phyloP scores from a whole-genome alignment of 1,140 invertebrate genomes.

The Meloidogyne exigua region DNA sequence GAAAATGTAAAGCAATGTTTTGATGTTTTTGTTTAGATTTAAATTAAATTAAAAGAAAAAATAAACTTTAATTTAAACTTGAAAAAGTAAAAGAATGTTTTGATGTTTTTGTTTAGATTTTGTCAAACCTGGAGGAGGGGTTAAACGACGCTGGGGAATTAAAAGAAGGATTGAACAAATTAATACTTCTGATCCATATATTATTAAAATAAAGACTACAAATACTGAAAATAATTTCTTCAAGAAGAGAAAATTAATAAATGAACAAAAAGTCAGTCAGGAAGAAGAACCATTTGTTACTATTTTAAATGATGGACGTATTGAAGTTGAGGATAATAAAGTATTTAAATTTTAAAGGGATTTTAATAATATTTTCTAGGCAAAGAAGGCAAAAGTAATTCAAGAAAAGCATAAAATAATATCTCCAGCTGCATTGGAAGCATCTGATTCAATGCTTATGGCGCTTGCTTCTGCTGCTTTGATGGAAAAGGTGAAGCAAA shows the following conservation, averaged over 20 bases:
- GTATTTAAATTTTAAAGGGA: background rate
- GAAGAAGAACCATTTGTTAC: constrained; percentile 25
- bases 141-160: background rate
- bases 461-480: background rate
- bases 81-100: too few species aligned
- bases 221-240: too few species aligned
- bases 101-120: background rate
- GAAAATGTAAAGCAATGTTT: too few species aligned
- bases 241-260: too few species aligned
- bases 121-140: too few species aligned
- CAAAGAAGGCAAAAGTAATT: background rate
- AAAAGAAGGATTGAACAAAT: too few species aligned
- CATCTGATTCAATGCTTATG: constrained; percentile 23
- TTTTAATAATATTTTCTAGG: background rate
- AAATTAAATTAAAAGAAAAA: too few species aligned
- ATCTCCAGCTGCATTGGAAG: constrained; percentile 3
- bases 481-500: background rate
- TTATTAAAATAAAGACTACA: too few species aligned
- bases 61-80: too few species aligned
- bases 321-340: constrained; percentile 20
- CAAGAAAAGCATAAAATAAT: background rate
- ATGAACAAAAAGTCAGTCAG: background rate
- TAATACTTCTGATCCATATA: too few species aligned
- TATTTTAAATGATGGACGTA: constrained; percentile 21
- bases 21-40: too few species aligned